Evolutionary conservation across 2,888 invertebrate genomes (phyloP).

Genomic region (Perdita meconis): DNA sequence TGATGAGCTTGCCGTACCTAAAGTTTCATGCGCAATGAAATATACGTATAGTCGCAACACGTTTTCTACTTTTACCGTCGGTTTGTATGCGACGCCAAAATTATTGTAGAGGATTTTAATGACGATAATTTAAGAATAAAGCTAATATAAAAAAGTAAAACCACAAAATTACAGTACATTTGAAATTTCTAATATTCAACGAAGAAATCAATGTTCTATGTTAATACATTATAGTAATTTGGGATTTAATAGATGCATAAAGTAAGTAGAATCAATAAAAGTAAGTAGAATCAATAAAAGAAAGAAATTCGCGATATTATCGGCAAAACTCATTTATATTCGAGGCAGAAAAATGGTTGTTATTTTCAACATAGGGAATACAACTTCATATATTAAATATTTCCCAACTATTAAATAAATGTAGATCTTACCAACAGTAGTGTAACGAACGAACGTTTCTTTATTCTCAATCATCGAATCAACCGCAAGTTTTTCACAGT

Average conservation of each 20-base stretch:
- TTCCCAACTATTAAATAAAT: constrained; percentile 6
- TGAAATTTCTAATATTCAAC: too few species aligned
- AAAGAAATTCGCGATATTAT: neutral
- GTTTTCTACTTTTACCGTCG: constrained; percentile 36
- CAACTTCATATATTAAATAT: neutral
- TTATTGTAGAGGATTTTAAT: neutral
- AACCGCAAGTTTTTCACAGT: constrained; percentile 98
- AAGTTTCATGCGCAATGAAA: constrained; percentile 74
- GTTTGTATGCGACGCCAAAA: constrained; percentile 27
- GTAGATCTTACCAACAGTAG: constrained; percentile 94
- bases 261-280: neutral
- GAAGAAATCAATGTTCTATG: too few species aligned
- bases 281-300: neutral
- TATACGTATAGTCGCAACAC: constrained; percentile 44
- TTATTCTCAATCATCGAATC: constrained; percentile 99
- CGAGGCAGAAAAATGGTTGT: neutral
- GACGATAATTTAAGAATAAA: neutral
- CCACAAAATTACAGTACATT: neutral
- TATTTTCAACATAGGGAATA: neutral
- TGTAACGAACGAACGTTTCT: constrained; percentile 97
- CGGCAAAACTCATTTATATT: neutral
- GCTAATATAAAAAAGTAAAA: neutral
- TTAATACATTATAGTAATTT: too few species aligned
- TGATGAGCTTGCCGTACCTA: constrained; percentile 79
- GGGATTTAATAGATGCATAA: too few species aligned